Evolutionary conservation across 2,113 vertebrate species (phyloP), one percentile per base, ranked within the genome.

Genomic region (Lanius ludovicianus): DNA sequence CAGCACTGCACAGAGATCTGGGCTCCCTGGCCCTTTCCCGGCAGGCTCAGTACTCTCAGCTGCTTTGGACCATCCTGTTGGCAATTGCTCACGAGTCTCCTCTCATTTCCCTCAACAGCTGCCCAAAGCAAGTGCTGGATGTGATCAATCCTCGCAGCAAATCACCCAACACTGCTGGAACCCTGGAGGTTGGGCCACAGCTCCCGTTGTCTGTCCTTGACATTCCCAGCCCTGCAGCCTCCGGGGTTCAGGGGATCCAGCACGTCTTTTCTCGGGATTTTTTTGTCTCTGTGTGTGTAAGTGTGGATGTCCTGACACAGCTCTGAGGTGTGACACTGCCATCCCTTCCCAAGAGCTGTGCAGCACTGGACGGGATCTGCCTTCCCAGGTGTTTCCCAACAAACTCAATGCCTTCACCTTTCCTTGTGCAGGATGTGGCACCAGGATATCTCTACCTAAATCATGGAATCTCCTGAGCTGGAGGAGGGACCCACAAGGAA

Each of bases 1-100:
- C 33, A 17, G 28, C 25, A 0, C 41, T 35, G 13, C 59, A 3
- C 1, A 0, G 63, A 14, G 37, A 18, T 56, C n/a, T 37, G 15
- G 9, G 20, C 15, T 44, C 24, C 5, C 39, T 10, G 49, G 14
- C 16, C 31, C 47, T 6, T 5, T 7, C 52, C 47, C 31, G 27
- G 39, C 9, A 1, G 28, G 7, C 44, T 67, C 57, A 19, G 27
- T 12, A 19, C 24, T 41, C n/a, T 4, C 4, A 0, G 64, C 15
- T 53, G 52, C 79, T 68, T 46, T 52, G 83, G 21, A 41, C 24
- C 53, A 41, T 44, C 83, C 57, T 33, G 41, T 4, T 42, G 16
- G 37, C 18, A 23, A 0, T 14, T 52, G 44, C 21, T 85, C 47
- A 5, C 0, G 1, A 52, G 49, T 64, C 41, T 89, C 31, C 30